A percentile compares a stretch with the other conserved stretches of the same genome.
Conservation (phyloP, 2,113 vertebrate species). For the Caretta caretta region DNA sequence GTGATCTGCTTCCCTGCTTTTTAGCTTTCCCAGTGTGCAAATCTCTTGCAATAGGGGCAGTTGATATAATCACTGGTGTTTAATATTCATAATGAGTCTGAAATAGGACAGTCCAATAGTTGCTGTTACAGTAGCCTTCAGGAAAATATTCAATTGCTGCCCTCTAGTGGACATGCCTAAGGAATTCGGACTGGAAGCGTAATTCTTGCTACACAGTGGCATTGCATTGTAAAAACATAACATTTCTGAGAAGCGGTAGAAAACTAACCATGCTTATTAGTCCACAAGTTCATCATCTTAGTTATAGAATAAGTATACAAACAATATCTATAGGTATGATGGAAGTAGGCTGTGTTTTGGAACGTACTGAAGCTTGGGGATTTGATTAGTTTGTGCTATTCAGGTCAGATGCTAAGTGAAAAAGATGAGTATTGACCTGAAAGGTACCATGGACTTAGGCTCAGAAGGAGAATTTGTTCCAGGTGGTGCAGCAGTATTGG, state of each 20-base stretch:
- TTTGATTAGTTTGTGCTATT: too few relatives aligned
- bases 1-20: background rate
- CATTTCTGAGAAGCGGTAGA: background rate
- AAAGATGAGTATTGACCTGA: too few relatives aligned
- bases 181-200: background rate
- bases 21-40: background rate
- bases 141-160: background rate
- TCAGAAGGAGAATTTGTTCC: too few relatives aligned
- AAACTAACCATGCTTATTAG: background rate
- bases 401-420: too few relatives aligned
- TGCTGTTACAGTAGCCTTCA: background rate
- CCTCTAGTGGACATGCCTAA: fast-evolving
- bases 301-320: too few relatives aligned
- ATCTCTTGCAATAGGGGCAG: background rate
- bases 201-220: background rate
- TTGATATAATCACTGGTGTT: background rate
- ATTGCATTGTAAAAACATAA: background rate
- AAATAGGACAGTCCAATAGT: background rate
- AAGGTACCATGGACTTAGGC: too few relatives aligned
- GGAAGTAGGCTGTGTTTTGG: too few relatives aligned
- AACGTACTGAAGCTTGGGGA: too few relatives aligned
- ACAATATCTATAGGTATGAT: too few relatives aligned
- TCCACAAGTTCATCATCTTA: background rate
- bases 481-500: too few relatives aligned
- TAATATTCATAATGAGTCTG: background rate